Evolutionary conservation across 2,113 vertebrate genomes (phyloP).

Genomic region (Phylloscopus trochilus): DNA sequence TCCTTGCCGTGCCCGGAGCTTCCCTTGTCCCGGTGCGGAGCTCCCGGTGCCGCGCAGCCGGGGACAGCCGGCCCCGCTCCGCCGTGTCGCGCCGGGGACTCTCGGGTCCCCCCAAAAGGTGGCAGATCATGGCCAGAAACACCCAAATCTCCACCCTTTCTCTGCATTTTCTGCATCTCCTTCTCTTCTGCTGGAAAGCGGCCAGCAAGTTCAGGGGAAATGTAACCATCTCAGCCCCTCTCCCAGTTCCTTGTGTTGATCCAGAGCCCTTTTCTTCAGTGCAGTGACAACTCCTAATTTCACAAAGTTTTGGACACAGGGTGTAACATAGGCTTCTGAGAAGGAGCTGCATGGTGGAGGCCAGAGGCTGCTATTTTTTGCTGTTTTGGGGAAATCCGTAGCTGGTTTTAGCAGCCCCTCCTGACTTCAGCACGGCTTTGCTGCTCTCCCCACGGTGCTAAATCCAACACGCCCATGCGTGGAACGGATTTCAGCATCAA

Average conservation of each 20-base stretch:
- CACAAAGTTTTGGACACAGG: neutral
- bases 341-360: neutral
- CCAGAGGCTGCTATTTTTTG: neutral
- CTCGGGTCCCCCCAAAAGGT: neutral
- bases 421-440: neutral
- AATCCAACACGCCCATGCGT: neutral
- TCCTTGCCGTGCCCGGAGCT: neutral
- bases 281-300: neutral
- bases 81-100: no score
- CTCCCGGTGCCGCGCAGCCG: neutral
- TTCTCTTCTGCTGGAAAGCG: neutral
- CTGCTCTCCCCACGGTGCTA: neutral
- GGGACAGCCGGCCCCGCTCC: neutral
- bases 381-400: neutral
- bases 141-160: neutral
- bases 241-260: neutral
- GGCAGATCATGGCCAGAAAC: neutral
- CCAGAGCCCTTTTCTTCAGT: neutral
- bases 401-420: neutral
- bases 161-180: neutral
- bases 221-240: neutral
- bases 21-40: neutral
- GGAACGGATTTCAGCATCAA: neutral
- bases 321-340: neutral
- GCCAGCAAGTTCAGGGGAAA: neutral